Conservation (phyloP, 2,113 vertebrate species). For the Argyrosomus japonicus region DNA sequence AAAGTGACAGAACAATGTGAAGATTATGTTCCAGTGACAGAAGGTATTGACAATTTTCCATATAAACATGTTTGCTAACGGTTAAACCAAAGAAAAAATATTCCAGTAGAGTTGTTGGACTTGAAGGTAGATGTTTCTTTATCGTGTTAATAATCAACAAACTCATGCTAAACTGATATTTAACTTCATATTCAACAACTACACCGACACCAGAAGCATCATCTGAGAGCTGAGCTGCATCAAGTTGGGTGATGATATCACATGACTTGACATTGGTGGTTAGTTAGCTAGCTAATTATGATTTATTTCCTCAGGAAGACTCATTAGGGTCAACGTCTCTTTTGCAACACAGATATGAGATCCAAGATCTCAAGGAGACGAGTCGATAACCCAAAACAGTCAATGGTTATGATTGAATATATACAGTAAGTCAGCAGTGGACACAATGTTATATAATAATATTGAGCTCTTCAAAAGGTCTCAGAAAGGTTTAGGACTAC, state of each 20-base stretch:
- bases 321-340: background rate
- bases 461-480: too few species aligned
- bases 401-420: background rate
- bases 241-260: background rate
- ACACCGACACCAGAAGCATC: background rate
- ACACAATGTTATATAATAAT: too few species aligned
- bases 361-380: too few species aligned
- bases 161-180: background rate
- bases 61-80: background rate
- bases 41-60: background rate
- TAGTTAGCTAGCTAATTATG: background rate
- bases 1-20: background rate
- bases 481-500: too few species aligned
- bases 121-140: background rate
- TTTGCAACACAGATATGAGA: background rate
- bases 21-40: conserved; percentile 7
- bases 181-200: too few species aligned
- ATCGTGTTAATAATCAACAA: background rate
- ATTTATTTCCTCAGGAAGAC: background rate
- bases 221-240: background rate
- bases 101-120: background rate
- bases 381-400: background rate
- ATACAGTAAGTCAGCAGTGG: too few species aligned
- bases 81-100: background rate
- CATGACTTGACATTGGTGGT: background rate